phyloP scores from a whole-genome alignment of 2,888 invertebrate species.

The Callyntrura guangdongensis region DNA sequence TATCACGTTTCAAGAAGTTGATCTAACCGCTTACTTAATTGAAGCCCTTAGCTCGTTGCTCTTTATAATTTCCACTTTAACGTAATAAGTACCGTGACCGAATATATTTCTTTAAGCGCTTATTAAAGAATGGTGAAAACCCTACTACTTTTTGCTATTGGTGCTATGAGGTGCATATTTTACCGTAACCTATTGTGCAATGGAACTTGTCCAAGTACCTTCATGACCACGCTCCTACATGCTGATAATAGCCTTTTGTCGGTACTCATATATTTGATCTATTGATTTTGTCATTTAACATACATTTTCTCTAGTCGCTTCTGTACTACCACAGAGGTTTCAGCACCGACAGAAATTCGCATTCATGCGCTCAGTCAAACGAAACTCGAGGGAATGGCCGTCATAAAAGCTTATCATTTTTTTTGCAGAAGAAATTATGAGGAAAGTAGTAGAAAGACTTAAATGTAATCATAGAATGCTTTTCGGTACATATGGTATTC shows the following conservation, averaged over 20 bases:
- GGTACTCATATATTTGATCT: background rate
- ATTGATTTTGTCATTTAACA: background rate
- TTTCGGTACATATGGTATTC: background rate
- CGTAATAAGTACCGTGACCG: too few species aligned
- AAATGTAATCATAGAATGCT: background rate
- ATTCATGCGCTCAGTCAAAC: conserved; percentile 67
- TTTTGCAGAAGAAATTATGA: background rate
- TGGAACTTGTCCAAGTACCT: background rate
- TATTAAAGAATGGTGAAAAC: too few species aligned
- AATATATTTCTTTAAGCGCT: too few species aligned
- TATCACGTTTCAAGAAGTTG: conserved; percentile 33
- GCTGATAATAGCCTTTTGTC: background rate
- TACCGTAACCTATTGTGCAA: background rate
- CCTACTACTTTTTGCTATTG: background rate
- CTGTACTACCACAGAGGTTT: conserved; percentile 31
- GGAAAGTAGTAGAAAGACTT: conserved; percentile 27
- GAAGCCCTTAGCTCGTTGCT: background rate
- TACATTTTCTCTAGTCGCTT: background rate
- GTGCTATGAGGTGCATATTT: background rate
- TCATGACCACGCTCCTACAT: background rate
- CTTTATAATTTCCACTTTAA: too few species aligned
- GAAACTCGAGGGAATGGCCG: conserved; percentile 75
- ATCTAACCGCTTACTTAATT: background rate
- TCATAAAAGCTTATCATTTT: conserved; percentile 14
- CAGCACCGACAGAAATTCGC: conserved; percentile 80